Conservation (phyloP, 2,888 invertebrate species). For the Incurvaria masculella region DNA sequence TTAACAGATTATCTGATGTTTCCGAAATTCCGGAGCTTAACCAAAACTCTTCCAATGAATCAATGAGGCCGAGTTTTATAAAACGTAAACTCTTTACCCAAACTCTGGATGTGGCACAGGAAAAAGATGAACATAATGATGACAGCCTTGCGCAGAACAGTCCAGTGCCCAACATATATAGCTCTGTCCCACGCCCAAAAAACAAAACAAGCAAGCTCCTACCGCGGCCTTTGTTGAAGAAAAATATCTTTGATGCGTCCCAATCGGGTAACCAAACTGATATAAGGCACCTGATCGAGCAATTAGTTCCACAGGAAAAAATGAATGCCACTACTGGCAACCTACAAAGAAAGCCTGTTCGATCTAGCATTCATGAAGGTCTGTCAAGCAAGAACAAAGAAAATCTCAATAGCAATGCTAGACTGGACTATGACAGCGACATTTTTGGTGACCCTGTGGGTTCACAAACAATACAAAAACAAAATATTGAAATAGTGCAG, state of each 20-base stretch:
- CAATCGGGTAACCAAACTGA: constrained; percentile 19
- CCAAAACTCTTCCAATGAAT: constrained; percentile 23
- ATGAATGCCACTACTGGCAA: constrained; percentile 29
- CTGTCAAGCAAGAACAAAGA: background rate
- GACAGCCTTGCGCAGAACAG: constrained; percentile 26
- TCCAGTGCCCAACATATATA: constrained; percentile 29
- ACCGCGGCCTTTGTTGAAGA: constrained; percentile 34
- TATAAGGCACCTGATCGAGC: constrained; percentile 39
- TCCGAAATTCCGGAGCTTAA: constrained; percentile 21
- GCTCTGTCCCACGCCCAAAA: constrained; percentile 29
- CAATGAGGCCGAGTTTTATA: constrained; percentile 41
- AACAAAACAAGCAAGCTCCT: constrained; percentile 37
- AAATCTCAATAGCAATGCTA: background rate
- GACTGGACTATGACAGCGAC: background rate
- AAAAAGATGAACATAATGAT: constrained; percentile 23
- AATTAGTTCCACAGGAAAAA: constrained; percentile 37
- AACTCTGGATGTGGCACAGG: constrained; percentile 36
- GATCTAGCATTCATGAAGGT: background rate
- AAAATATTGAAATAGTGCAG: background rate
- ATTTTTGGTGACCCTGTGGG: background rate
- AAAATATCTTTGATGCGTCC: constrained; percentile 30
- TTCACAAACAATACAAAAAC: background rate
- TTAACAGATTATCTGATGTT: constrained; percentile 9
- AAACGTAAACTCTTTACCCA: constrained; percentile 45
- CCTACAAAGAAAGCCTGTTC: background rate